These are phyloP conservation scores for Pampus argenteus DNA, from an alignment of 2,797 vertebrate genomes.

Conservation along the genomic window DNA sequence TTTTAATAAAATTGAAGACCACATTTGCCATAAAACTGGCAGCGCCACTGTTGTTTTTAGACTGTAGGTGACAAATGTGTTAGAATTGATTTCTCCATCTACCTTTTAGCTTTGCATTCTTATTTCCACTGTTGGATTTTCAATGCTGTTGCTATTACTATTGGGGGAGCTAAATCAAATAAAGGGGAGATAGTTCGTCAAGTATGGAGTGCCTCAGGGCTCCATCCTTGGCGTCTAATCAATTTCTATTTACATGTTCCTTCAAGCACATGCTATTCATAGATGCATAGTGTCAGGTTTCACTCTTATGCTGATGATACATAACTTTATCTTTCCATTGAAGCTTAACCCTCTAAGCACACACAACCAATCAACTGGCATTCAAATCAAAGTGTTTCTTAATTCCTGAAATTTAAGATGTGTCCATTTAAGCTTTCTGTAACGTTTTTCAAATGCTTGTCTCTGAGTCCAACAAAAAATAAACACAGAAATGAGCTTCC, in stretches of 20 bases:
- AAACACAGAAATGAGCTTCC: no score
- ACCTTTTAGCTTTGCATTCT: background rate
- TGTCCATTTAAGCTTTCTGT: no score
- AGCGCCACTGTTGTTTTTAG: background rate
- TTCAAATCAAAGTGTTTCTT: background rate
- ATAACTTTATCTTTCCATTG: background rate
- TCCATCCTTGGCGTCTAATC: background rate
- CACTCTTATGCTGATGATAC: background rate
- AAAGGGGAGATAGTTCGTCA: background rate
- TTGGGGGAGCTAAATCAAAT: background rate
- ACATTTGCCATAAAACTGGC: background rate
- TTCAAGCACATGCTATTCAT: background rate
- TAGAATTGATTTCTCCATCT: slow-evolving; percentile 2
- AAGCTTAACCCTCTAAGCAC: background rate
- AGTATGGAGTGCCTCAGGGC: slow-evolving; percentile 13
- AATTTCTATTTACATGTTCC: slow-evolving; percentile 8
- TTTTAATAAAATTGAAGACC: background rate
- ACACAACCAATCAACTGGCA: background rate
- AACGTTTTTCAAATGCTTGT: no score
- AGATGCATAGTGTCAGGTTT: background rate
- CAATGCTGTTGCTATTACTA: slow-evolving; percentile 7
- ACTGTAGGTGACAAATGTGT: background rate
- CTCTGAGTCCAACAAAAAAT: no score
- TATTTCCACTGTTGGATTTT: background rate
- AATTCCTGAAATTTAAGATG: no score